Evolutionary conservation across 1,140 invertebrate species (phyloP), one percentile per base, ranked within the genome.

Genomic region (Geopemphigus sp.): DNA sequence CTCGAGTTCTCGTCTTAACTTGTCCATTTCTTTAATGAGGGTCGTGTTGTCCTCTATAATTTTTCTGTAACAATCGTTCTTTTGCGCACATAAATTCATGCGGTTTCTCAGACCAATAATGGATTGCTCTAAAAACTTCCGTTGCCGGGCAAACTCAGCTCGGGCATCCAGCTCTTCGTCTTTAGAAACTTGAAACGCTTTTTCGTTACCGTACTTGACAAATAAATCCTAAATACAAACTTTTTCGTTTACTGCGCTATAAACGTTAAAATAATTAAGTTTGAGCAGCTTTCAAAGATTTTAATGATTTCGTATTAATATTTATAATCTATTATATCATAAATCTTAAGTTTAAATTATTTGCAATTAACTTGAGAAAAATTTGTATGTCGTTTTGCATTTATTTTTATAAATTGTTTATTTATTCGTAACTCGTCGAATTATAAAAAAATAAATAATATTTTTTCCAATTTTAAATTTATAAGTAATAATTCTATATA

Each of bases 121-220:
- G 12, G 72, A 45, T 22, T 45, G 54, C 57, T 76, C 72, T 45
- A 76, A 76, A 76, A 59, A 76, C 19, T n/a, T 4, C 1, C 74
- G n/a, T 22, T 78, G 74, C n/a, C 57, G 47, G 6, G 8, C 5
- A 61, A 78, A 78, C 24, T 78, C 54, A 4, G 29, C 24, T 63
- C 17, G 45, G 3, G 24, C 6, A 0, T 78, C 74, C 14, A 59
- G 1, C 22, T 61, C 39, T 61, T 78, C 57, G 15, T 50, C 57
- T 47, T 26, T 61, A 26, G 32, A 78, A n/a, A 26, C 14, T 78
- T 63, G 17, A 29, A 78, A 61, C 8, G 39, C 8, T 57, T 61
- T 63, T 59, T 29, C 59, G 22, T 26, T 50, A 4, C 39, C 24
- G 14, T 78, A 78, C 63, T 78, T 78, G 14, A 47, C 39, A 24